Percentiles rank a stretch among this genome's conserved stretches.
phyloP scores from a whole-genome alignment of 2,797 vertebrate genomes.

The Pelobates cultripes region DNA sequence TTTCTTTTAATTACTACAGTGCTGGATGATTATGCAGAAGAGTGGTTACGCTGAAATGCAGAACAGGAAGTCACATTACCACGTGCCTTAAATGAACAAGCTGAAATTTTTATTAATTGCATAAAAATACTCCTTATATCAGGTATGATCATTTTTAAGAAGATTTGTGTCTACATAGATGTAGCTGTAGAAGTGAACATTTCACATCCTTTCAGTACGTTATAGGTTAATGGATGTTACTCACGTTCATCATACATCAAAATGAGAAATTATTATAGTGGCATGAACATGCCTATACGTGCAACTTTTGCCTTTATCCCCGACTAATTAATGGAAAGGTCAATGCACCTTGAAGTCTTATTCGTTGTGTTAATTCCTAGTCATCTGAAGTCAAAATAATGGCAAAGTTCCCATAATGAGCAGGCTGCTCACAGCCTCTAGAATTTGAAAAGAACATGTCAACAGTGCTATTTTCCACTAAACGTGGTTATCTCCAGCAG shows the following conservation, averaged over 20 bases:
- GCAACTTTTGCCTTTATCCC: neutral
- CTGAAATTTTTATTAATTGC: neutral
- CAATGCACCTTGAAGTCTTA: slow-evolving; percentile 20
- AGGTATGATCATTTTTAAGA: too few species aligned
- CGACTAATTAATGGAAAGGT: neutral
- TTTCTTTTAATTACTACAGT: neutral
- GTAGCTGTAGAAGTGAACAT: too few species aligned
- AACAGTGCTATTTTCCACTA: slow-evolving; percentile 49
- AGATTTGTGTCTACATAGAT: too few species aligned
- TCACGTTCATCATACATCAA: too few species aligned
- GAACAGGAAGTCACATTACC: neutral
- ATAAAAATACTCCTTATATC: neutral
- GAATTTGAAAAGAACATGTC: slow-evolving; percentile 51
- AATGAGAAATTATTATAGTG: too few species aligned
- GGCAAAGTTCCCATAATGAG: slow-evolving; percentile 28
- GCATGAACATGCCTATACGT: too few species aligned
- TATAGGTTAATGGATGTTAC: too few species aligned
- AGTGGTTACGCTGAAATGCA: neutral
- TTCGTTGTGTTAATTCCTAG: slow-evolving; percentile 20
- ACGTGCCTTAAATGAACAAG: too few species aligned
- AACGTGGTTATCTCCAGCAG: slow-evolving; percentile 52
- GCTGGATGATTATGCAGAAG: neutral
- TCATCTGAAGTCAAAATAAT: slow-evolving; percentile 24
- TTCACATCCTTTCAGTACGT: too few species aligned
- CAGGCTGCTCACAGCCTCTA: slow-evolving; percentile 35